Evolutionary conservation across 2,113 vertebrate species (phyloP), one percentile per base, ranked within the genome.

Genomic region (Mobula birostris): DNA sequence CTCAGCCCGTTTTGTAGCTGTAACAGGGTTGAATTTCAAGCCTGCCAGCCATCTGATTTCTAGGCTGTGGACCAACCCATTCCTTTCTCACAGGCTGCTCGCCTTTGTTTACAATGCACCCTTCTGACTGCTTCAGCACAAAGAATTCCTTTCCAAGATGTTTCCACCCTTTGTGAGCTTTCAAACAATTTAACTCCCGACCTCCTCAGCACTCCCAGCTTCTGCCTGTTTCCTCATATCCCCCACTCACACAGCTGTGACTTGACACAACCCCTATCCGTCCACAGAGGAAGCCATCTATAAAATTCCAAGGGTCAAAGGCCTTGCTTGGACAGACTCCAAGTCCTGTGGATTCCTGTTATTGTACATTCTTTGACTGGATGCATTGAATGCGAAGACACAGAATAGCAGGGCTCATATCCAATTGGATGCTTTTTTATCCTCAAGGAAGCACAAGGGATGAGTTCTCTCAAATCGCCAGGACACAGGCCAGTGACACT

Each of bases 291-390:
- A 88, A 63, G 29, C 85, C 85, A 88, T 88, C 58, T 88, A 58
- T 58, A 63, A 63, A 1, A 29, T 88, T 88, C 61, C 29, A 61
- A 66, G 83, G 48, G 61, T 32, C 85, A 88, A 88, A 66, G 85
- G 58, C 85, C 11, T 0, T n/a, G 29, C 1, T 87, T 88, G 85
- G 85, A 88, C 85, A 5, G 61, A 14, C 58, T 63, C 85, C 85
- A 88, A 88, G 85, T 66, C 12, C 61, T 88, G 85, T 88, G 85
- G 85, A 88, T 88, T 88, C 85, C 85, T 88, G 85, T 66, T 88
- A 88, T 88, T 88, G 85, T 88, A 61, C 61, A 66, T 66, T 88
- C 58, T n/a, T 1, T 88, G 85, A 29, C 85, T 66, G 58, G 58
- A 66, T 63, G 29, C 85, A 88, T 29, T 88, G 19, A 66, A 15